Base-by-base conservation (phyloP, 2,797 vertebrate genomes). In the Huso huso region DNA sequence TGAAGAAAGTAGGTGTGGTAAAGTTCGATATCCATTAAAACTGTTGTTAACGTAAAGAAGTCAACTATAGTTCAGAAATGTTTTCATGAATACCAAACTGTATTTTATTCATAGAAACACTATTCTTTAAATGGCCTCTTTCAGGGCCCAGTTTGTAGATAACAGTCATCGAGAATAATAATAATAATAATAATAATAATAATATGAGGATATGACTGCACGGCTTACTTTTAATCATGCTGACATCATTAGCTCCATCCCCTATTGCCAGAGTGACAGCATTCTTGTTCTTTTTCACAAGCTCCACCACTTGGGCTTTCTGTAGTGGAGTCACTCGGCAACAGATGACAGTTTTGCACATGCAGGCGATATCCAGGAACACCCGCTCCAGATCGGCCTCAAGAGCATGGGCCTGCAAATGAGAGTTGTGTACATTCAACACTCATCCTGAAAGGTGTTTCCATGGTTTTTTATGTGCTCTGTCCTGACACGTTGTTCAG, bases 241-340 rank as follows among this genome's bases (percentile, higher is more conserved):
- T 89, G 86, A 94, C 89, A 48, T 93, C 92, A 73, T 93, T 94
- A 77, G 90, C 87, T 79, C 91, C 88, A 9, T 93, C 88, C 7
- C 88, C 91, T 0, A 91, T 84, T 68, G 91, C 90, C 74, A 93
- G 77, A 0, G 85, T 88, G 51, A 94, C 84, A 0, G 84, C 89
- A 63, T 82, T 86, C 77, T 87, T 86, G 67, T 85, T 75, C 65
- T 77, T 90, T 82, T 89, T 92, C 75, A 95, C 90, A 82, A 94
- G 78, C 66, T 93, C 89, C 51, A 92, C 91, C 71, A 92, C 86
- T 81, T 91, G 86, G 8, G 88, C 86, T 80, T 95, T 95, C 81
- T 93, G 91, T 72, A 93, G 83, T 0, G 91, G 86, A 11, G 84
- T 94, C 72, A 94, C 89, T 73, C 93, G 79, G 83, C 87, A 93